Percentiles rank a stretch among this genome's conserved stretches.
These are phyloP conservation scores for Nudaria mundana DNA, from an alignment of 2,888 invertebrate species.

Conservation along the genomic window DNA sequence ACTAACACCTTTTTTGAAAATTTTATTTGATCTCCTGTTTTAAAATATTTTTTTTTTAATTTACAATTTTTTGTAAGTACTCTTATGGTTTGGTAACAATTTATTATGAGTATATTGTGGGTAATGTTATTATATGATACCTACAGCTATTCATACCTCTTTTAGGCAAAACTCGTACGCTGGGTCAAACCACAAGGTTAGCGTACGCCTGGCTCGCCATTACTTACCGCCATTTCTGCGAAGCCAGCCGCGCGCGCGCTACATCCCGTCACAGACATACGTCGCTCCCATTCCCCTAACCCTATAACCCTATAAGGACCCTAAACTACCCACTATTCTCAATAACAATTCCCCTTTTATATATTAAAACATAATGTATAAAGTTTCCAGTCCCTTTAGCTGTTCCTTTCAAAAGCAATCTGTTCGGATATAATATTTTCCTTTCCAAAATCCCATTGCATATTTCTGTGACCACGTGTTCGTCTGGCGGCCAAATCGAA, in stretches of 20 bases:
- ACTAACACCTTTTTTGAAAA: too few relatives aligned
- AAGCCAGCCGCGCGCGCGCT: slow-evolving; percentile 53
- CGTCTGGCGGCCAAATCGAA: slow-evolving; percentile 4
- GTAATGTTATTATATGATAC: slow-evolving; percentile 29
- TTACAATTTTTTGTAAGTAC: too few relatives aligned
- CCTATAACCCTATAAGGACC: slow-evolving; percentile 13
- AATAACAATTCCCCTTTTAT: slow-evolving; percentile 7
- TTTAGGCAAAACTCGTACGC: slow-evolving; percentile 53
- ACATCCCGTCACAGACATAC: slow-evolving; percentile 29
- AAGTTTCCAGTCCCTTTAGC: slow-evolving; percentile 11
- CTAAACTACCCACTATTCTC: slow-evolving; percentile 15
- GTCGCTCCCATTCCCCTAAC: slow-evolving; percentile 24
- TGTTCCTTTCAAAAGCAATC: slow-evolving; percentile 12
- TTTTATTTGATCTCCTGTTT: too few relatives aligned
- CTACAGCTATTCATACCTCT: slow-evolving; percentile 45
- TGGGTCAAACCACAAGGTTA: slow-evolving; percentile 50
- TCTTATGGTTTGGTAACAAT: too few relatives aligned
- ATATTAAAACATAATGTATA: slow-evolving; percentile 6
- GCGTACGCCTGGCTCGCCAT: slow-evolving; percentile 30
- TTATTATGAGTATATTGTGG: not conserved
- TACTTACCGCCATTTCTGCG: slow-evolving; percentile 53
- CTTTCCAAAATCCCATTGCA: slow-evolving; percentile 12
- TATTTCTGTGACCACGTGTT: slow-evolving; percentile 21
- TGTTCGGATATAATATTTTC: slow-evolving; percentile 11
- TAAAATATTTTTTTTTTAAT: too few relatives aligned